Evolutionary conservation across 2,113 vertebrate genomes (phyloP).

Genomic region (Dicerorhinus sumatrensis): DNA sequence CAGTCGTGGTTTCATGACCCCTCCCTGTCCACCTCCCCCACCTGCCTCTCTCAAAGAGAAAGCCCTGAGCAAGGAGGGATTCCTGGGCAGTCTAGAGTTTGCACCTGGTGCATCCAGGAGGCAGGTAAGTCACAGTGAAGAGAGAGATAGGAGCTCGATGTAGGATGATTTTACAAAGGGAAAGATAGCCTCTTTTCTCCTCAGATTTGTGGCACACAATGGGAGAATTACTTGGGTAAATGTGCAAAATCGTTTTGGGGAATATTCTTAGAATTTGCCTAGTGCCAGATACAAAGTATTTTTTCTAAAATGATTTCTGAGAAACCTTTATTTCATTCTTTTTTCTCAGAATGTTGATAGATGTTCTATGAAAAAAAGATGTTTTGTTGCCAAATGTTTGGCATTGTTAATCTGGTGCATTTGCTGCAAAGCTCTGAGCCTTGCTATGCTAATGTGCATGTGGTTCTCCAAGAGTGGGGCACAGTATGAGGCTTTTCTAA

Average conservation of each 20-base stretch:
- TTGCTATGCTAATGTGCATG: too few relatives aligned
- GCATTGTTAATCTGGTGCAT: background rate
- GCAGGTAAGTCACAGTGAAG: background rate
- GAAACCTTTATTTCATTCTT: conserved; percentile 11
- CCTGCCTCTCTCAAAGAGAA: background rate
- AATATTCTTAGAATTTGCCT: conserved; percentile 21
- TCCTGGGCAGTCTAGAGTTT: background rate
- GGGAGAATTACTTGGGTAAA: background rate
- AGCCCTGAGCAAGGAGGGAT: background rate
- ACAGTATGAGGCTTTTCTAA: background rate
- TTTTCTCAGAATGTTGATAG: background rate
- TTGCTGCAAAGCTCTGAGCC: background rate
- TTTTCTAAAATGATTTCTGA: conserved; percentile 35
- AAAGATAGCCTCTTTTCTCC: background rate
- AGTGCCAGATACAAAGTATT: background rate
- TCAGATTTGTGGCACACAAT: background rate
- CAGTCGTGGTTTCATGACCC: background rate
- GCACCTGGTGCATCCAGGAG: background rate
- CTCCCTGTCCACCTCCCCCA: background rate
- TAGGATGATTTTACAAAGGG: background rate
- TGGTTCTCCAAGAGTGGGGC: background rate
- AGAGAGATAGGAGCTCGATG: background rate
- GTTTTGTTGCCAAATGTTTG: background rate
- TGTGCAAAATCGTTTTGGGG: background rate
- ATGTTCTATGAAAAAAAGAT: background rate